Conservation (phyloP, 2,888 invertebrate genomes). For the Synergus gifuensis region DNA sequence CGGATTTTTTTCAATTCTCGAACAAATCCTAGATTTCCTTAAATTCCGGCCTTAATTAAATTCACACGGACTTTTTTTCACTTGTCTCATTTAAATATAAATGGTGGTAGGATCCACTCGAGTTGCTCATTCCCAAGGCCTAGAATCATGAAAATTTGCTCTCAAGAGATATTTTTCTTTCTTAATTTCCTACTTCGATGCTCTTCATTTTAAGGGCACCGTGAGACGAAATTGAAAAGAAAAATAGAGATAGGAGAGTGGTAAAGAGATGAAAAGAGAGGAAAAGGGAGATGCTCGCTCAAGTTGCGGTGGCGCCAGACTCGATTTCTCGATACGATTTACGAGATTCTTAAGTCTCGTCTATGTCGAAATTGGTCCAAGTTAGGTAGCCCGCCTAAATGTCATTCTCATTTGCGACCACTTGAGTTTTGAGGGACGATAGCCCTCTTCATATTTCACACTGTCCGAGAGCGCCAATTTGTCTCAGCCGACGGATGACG, state of each 20-base stretch:
- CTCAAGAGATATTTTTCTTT: not conserved
- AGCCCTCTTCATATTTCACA: constrained; percentile 38
- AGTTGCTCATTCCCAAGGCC: not conserved
- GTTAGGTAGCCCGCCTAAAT: constrained; percentile 23
- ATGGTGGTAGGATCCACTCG: not conserved
- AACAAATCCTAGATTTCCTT: no score
- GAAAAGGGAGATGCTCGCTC: constrained; percentile 26
- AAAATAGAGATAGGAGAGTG: not conserved
- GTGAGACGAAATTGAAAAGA: constrained; percentile 24
- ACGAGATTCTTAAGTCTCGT: constrained; percentile 38
- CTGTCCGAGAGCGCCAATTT: constrained; percentile 22
- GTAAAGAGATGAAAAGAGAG: not conserved
- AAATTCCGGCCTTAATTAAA: no score
- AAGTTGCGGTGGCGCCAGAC: constrained; percentile 43
- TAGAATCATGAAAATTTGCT: not conserved
- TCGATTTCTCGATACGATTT: constrained; percentile 31
- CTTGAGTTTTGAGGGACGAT: constrained; percentile 3
- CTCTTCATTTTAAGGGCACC: constrained; percentile 7
- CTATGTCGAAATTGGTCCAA: not conserved
- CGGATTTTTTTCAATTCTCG: not conserved
- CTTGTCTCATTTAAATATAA: not conserved
- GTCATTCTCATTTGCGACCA: constrained; percentile 40
- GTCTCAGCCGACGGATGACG: constrained; percentile 26
- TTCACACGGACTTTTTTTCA: not conserved
- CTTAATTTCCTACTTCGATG: constrained; percentile 30